Percentiles rank a stretch among this genome's conserved stretches.
These are phyloP conservation scores for Ophioderma brevispina DNA, from an alignment of 35 echinoderm and acorn worm genomes.

Conservation along the genomic window DNA sequence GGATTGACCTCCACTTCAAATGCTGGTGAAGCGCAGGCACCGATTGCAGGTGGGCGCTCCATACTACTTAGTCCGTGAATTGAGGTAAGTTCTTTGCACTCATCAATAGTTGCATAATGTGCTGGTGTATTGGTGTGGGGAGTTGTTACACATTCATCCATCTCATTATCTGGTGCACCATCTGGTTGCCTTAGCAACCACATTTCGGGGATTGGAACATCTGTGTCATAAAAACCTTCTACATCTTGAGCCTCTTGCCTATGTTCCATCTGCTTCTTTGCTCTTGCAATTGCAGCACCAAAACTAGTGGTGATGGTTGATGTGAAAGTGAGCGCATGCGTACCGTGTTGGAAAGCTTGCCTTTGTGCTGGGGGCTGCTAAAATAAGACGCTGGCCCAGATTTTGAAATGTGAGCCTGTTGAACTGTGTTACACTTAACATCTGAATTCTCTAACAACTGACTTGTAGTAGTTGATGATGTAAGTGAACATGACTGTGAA, in stretches of 20 bases:
- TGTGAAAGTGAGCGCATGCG: conserved; percentile 53
- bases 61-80: conserved; percentile 21
- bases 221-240: not conserved
- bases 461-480: not conserved
- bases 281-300: conserved; percentile 60
- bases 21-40: conserved; percentile 88
- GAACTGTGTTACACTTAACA: not conserved
- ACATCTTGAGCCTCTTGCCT: not conserved
- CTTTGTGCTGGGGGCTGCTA: conserved; percentile 61
- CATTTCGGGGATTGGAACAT: conserved; percentile 30
- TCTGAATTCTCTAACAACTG: not conserved
- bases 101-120: conserved; percentile 34
- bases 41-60: conserved; percentile 85
- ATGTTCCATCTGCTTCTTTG: conserved; percentile 50
- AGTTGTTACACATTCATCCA: conserved; percentile 30
- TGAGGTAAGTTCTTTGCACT: conserved; percentile 30
- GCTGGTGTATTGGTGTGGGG: conserved; percentile 2
- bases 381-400: conserved; percentile 53
- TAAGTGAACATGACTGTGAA: not conserved
- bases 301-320: conserved; percentile 53
- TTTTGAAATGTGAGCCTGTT: conserved; percentile 8
- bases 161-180: conserved; percentile 81
- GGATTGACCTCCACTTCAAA: conserved; percentile 97
- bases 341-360: not conserved
- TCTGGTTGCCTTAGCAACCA: conserved; percentile 84